A percentile compares a stretch with the other conserved stretches of the same genome.
Evolutionary conservation across 2,113 vertebrate genomes (phyloP).

Genomic region (Dendrocopos noguchii): DNA sequence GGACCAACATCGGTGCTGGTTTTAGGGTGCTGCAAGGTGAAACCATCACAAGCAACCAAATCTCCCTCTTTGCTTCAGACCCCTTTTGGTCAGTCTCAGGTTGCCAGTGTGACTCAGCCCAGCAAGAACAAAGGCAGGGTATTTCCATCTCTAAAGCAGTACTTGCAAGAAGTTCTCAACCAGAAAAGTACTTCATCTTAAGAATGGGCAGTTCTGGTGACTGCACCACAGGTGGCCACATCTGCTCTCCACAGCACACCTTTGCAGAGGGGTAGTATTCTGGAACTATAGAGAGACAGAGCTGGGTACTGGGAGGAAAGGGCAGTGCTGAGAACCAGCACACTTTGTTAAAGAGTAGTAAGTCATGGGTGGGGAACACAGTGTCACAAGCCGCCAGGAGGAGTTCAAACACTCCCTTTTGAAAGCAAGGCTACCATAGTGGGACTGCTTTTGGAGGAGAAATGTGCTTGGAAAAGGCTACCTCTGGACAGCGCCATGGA

Average conservation of each 20-base stretch:
- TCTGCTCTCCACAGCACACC: background rate
- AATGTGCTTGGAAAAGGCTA: constrained; percentile 9
- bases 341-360: no score
- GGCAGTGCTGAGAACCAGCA: background rate
- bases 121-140: background rate
- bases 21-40: background rate
- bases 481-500: constrained; percentile 76
- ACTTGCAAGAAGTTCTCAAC: background rate
- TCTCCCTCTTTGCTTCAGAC: background rate
- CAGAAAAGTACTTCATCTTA: background rate
- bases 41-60: background rate
- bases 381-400: background rate
- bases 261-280: background rate
- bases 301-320: background rate
- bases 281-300: background rate
- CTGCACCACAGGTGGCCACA: rapidly evolving
- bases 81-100: background rate
- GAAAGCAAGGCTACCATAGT: background rate
- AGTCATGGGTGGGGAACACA: no score
- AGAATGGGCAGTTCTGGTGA: background rate
- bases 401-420: background rate
- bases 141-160: background rate
- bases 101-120: background rate
- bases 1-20: background rate
- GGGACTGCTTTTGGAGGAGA: background rate